Base-by-base conservation (phyloP, 2,113 vertebrate species). In the Oncorhynchus mykiss region DNA sequence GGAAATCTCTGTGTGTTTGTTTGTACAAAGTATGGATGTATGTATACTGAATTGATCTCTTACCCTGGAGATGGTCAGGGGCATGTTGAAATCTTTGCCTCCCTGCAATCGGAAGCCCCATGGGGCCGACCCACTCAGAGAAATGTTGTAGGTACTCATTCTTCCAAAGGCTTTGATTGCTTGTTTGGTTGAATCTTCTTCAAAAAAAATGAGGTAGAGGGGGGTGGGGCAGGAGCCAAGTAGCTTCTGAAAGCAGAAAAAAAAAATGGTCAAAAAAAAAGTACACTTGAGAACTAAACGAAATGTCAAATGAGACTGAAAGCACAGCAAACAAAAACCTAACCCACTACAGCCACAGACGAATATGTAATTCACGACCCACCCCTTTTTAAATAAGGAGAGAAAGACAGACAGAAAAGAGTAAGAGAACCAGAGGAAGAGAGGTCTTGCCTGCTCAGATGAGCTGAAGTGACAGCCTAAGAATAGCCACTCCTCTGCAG, bases 101-200 rank as follows among this genome's bases (percentile, higher is more conserved):
- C 98, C 98, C 83, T 99, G 98, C 79, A 99, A 93, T 27, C 97
- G 95, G 92, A 99, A 99, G 81, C 98, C 98, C 97, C 97, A 99
- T 0, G 98, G 98, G 12, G 97, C 95, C 0, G 97, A 95, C 88
- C 98, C 97, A 0, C 91, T 90, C 83, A 99, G 95, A 27, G 92
- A 95, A 79, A 99, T 96, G 0, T 85, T 96, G 94, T 99, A 99
- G 75, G 78, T 20, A 87, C 94, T 95, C 98, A 99, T 99, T 85
- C 76, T 93, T 87, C 79, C 65, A 65, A 25, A n/a, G 51, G 27
- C 5, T 72, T 51, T 54, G 45, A 45, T 81, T 65, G 29, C 67
- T 60, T 74, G 71, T 75, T 76, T 69, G 29, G 67, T 77, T 72
- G 75, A 31, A 60, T 78, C 83, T 69, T 85, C 78, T 78, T 84